A percentile compares a stretch with the other conserved stretches of the same genome.
Conservation (phyloP, 2,797 vertebrate species). For the Triplophysa yarkandensis region DNA sequence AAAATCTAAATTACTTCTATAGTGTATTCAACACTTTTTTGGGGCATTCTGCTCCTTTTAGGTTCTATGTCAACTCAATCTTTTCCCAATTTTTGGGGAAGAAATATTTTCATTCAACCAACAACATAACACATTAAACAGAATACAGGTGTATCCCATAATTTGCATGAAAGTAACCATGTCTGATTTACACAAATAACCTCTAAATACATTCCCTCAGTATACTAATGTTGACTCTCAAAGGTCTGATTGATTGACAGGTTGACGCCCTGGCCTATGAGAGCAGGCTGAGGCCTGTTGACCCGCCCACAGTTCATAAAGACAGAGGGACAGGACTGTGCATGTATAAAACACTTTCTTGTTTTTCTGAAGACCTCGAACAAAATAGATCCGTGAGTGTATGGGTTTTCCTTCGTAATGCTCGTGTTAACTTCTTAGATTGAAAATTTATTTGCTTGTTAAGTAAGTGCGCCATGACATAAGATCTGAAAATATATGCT, state of each 20-base stretch:
- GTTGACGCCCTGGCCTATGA: not conserved
- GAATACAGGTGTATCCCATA: not conserved
- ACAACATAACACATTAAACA: not conserved
- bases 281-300: constrained; percentile 11
- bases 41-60: no score
- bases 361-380: not conserved
- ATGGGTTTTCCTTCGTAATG: no score
- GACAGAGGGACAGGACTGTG: not conserved
- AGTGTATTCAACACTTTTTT: no score
- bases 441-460: no score
- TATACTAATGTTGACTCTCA: not conserved
- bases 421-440: no score
- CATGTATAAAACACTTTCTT: not conserved
- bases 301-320: constrained; percentile 17
- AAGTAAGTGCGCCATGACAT: no score
- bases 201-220: not conserved
- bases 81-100: not conserved
- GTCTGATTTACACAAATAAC: not conserved
- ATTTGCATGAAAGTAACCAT: not conserved
- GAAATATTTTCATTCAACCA: not conserved
- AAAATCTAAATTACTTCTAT: no score
- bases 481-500: not conserved
- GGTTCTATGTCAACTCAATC: no score
- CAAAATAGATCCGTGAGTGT: constrained; percentile 1
- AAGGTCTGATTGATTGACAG: constrained; percentile 1